Base-by-base conservation (phyloP, 37 sponge, comb jelly and placozoan genomes). In the Geodia barretti region DNA sequence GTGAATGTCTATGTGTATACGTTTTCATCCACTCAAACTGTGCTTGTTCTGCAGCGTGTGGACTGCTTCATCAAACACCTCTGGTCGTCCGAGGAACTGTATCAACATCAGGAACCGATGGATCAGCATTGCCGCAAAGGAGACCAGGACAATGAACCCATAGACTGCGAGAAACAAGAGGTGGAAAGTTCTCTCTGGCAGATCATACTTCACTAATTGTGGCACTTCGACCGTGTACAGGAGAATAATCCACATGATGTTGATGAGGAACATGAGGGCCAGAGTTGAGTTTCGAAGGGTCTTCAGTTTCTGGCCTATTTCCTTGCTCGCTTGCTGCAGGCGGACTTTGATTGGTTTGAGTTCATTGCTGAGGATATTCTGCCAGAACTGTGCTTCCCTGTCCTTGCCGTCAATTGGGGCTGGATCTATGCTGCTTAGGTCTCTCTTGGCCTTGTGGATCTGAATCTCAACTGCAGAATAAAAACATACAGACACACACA, bases 231-330 rank as follows among this genome's bases (percentile, higher is more conserved):
- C 41, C 1, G 84, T 77, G 67, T 31, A 68, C 20, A 92, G 60
- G 19, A 88, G 82, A 31, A 84, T 72, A 34, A 92, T 80, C 93
- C 93, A 92, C 65, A 88, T 81, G 25, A 92, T 23, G 78, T 92
- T 92, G 43, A 87, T 78, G 37, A 92, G 81, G 17, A 88, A 61
- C 43, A 92, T 41, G 0, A 84, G 63, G 5, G 72, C 64, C 4
- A 92, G 63, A 21, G 64, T 42, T 14, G 60, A 29, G 82, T 87
- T 92, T 19, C 93, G 85, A 1, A 88, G 85, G 29, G 40, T n/a
- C 39, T 60, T 61, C 37, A 92, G 72, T 14, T 72, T 73, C 54
- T 78, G 68, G 68, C 73, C 60, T 17, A 91, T 61, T 26, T 91
- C 87, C 14, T 76, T 65, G 54, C 14, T 47, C 29, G 64, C 62